Evolutionary conservation across 2,888 invertebrate genomes (phyloP).

Genomic region (Coelopa pilipes): DNA sequence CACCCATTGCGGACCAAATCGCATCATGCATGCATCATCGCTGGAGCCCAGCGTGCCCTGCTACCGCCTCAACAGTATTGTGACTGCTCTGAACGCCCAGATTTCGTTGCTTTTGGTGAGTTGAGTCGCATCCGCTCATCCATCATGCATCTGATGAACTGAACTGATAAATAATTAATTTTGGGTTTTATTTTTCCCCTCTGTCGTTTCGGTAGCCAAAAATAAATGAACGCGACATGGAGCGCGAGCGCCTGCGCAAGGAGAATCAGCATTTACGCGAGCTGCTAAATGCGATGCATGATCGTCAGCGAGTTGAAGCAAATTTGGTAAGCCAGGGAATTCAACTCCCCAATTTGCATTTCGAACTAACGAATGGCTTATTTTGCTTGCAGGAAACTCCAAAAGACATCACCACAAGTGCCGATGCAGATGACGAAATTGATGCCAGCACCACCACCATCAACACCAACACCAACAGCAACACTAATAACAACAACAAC

Average conservation of each 20-base stretch:
- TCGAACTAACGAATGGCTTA: background rate
- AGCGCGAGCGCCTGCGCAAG: slow-evolving; percentile 77
- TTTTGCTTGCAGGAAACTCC: slow-evolving; percentile 61
- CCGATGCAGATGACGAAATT: slow-evolving; percentile 56
- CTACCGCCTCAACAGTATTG: slow-evolving; percentile 73
- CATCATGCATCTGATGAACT: background rate
- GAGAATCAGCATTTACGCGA: slow-evolving; percentile 79
- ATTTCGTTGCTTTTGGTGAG: slow-evolving; percentile 77
- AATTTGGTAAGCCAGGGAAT: slow-evolving; percentile 54
- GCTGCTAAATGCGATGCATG: slow-evolving; percentile 74
- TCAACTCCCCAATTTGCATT: background rate
- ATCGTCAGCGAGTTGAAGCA: slow-evolving; percentile 66
- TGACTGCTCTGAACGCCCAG: slow-evolving; percentile 73
- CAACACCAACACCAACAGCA: slow-evolving; percentile 54
- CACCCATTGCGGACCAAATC: slow-evolving; percentile 65
- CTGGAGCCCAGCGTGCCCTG: slow-evolving; percentile 72
- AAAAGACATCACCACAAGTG: slow-evolving; percentile 60
- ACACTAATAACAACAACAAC: slow-evolving; percentile 39
- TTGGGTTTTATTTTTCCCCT: slow-evolving; percentile 9
- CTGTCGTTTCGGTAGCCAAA: slow-evolving; percentile 70
- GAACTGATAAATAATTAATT: background rate
- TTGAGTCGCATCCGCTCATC: slow-evolving; percentile 21
- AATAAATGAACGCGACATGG: slow-evolving; percentile 80
- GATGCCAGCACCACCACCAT: slow-evolving; percentile 53
- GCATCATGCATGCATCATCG: slow-evolving; percentile 64